Conservation (phyloP, 2,113 vertebrate genomes). For the Motacilla alba region DNA sequence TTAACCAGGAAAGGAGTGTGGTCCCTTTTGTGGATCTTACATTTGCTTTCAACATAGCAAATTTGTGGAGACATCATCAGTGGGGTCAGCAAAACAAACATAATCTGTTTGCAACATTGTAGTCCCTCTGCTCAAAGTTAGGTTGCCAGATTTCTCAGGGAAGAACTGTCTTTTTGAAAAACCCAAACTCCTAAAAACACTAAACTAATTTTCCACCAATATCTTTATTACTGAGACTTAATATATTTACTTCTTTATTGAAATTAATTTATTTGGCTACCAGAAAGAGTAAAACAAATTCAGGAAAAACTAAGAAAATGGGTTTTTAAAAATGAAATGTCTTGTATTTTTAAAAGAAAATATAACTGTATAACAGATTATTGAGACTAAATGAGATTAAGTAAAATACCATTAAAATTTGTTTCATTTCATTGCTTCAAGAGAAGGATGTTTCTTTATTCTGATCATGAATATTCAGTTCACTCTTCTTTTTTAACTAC, state of each 20-base stretch:
- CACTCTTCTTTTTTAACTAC: neutral
- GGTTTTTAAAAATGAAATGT: too few species aligned
- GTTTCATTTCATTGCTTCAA: neutral
- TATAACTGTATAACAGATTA: neutral
- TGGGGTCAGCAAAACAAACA: neutral
- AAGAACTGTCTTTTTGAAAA: neutral
- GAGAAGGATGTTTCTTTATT: neutral
- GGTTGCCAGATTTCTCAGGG: neutral
- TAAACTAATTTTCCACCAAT: rapidly evolving
- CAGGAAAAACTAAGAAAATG: neutral
- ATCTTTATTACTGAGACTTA: neutral
- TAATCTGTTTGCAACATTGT: neutral
- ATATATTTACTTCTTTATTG: neutral
- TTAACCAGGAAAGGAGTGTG: neutral
- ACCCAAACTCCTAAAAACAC: neutral
- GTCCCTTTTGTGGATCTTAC: neutral
- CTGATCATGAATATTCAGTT: neutral
- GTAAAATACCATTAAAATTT: neutral
- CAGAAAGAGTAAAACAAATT: neutral
- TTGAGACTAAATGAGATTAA: neutral
- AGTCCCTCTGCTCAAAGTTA: neutral
- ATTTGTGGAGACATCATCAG: neutral
- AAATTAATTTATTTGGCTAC: neutral
- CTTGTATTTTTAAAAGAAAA: neutral
- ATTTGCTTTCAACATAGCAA: neutral